Base-by-base conservation (phyloP, 2,797 vertebrate species). In the Limosa lapponica region DNA sequence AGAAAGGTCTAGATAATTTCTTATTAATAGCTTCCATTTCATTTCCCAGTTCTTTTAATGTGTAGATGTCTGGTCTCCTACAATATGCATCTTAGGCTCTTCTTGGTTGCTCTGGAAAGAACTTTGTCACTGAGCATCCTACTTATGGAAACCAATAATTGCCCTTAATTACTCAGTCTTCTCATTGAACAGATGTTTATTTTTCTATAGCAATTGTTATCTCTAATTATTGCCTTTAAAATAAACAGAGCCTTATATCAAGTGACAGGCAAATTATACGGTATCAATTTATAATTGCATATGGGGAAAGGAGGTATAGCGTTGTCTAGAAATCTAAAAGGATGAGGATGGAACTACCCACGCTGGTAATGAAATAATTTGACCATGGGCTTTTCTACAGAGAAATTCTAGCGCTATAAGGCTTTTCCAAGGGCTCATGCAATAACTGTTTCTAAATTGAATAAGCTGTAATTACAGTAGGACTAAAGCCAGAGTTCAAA, bases 221-320 rank as follows among this genome's bases (percentile, higher is more conserved):
- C 88, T 96, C 95, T 97, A 98, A 98, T 97, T 97, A 97, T 25
- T 94, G 65, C 34, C 30, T 95, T 96, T 79, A 89, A 95, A 95
- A 89, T 80, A 97, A 95, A 93, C 80, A 96, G 80, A 89, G 58
- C 57, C 70, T 96, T 73, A 19, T 59, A 97, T 32, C 86, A 82
- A 92, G 49, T 90, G 95, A 94, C 88, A 90, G 2, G 27, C 32
- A 96, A 97, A 97, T 97, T 97, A 89, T 37, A 95, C 1, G 11
- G 44, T 88, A 92, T 85, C 91, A 85, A 52, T 92, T 93, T 90
- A 74, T 87, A 97, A 97, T n/a, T 97, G 87, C 37, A 64, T 72
- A 77, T 51, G 43, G 75, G 37, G 75, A 92, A 90, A 91, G 55
- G 57, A 94, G 62, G 52, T 79, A 79, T 44, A 90, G 71, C 41